A percentile compares a stretch with the other conserved stretches of the same genome.
These are phyloP conservation scores for Tragelaphus buxtoni DNA, from an alignment of 2,113 vertebrate species.

Conservation along the genomic window DNA sequence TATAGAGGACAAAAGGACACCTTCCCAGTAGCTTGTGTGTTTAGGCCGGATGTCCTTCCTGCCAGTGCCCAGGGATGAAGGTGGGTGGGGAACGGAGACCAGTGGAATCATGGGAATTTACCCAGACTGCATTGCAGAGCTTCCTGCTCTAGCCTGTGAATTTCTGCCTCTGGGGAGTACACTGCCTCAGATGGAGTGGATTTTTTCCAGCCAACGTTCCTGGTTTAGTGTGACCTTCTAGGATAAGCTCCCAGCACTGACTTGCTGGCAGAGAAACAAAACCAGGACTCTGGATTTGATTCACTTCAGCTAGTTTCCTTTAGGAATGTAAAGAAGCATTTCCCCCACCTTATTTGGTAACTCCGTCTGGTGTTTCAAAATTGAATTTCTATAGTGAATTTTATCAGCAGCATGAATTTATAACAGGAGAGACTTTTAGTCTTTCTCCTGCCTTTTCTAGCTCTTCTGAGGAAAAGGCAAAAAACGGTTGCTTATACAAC, in stretches of 20 bases:
- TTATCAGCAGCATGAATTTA: not conserved
- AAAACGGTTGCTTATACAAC: not conserved
- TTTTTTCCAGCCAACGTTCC: not conserved
- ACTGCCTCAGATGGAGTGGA: not conserved
- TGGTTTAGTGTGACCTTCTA: not conserved
- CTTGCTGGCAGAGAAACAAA: not conserved
- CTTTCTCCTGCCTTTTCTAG: not conserved
- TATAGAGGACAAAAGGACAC: not conserved
- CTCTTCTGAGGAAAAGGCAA: not conserved
- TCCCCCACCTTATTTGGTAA: not conserved
- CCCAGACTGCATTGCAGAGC: not conserved
- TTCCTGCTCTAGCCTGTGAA: not conserved
- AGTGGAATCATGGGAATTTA: not conserved
- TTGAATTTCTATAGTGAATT: not conserved
- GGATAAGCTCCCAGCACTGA: not conserved
- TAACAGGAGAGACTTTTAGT: not conserved
- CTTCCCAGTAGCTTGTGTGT: not conserved
- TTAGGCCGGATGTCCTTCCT: not conserved
- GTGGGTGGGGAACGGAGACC: no score
- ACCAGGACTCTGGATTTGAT: not conserved
- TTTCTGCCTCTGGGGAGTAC: not conserved
- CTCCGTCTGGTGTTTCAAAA: not conserved
- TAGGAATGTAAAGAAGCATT: not conserved
- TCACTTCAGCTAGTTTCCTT: not conserved
- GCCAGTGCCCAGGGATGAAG: not conserved